Evolutionary conservation across 2,888 invertebrate species (phyloP), one percentile per base, ranked within the genome.

Genomic region (Eueremaeus valkanovi): DNA sequence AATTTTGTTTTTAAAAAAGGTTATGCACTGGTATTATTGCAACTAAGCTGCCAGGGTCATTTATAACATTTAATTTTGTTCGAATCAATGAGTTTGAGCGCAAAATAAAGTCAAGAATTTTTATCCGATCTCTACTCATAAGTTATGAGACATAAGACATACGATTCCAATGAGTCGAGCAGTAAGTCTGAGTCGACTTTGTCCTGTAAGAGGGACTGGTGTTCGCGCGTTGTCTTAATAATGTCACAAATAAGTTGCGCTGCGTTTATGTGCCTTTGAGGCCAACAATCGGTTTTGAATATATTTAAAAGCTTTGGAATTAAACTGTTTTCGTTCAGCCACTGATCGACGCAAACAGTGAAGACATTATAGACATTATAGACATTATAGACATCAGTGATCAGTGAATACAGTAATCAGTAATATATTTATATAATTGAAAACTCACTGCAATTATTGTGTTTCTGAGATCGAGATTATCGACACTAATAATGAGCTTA

Each of bases 221-320:
- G 76, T 68, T 80, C 79, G 63, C 80, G 72, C 42, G 73, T 77
- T 11, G 73, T 73, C 77, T 78, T 78, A 61, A 80, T 88, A 82
- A 95, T 89, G 86, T 95, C 93, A 85, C 91, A 90, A 81, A 95
- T 87, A 84, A 94, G 88, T 85, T 92, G 91, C 81, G 93, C 89
- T 81, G 92, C 92, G 86, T 94, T 95, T 81, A 88, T 88, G 83
- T 95, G 92, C 81, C 90, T 89, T 81, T 90, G 90, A 81, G 88
- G 87, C 81, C 90, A 89, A 80, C 88, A 85, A 79, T 88, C 86
- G 78, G 89, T 87, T 81, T 89, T 87, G 81, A 89, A 85, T 80
- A 89, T 83, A 79, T 85, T 86, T 78, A 89, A 86, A 83, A 96
- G 87, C 83, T 89, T 89, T 85, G 92, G 91, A 79, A 96, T 89